Base-by-base conservation (phyloP, 2,797 vertebrate genomes). In the Paratrypauchen microcephalus region DNA sequence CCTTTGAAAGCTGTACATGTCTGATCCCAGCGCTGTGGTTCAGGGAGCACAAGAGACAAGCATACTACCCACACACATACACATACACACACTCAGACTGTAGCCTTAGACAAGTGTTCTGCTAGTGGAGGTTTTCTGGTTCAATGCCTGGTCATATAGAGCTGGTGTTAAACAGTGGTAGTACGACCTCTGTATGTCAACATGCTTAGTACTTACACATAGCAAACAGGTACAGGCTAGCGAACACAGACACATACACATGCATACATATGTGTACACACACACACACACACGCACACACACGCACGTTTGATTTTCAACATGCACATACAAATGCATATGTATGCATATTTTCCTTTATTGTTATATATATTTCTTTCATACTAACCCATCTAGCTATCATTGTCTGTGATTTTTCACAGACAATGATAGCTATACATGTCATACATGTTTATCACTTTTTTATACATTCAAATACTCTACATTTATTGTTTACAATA, bases 1-100 rank as follows among this genome's bases (percentile, higher is more conserved):
- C 85, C 79, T 81, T 88, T 89, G 84, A 89, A 89, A 88, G 80
- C 85, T 68, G 77, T 32, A 80, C 79, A 80, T 79, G 79, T 77
- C 81, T 86, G 89, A 88, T 85, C 89, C 21, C 5, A 72, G 73
- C 72, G 67, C 77, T 76, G 62, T 59, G 82, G 86, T 87, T 88
- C 87, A 87, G 8, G 69, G 74, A 82, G 72, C 84, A 83, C 61
- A 59, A 74, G 39, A 21, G 26, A 28, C 59, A 61, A n/a, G 41
- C 39, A 68, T 56, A 23, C 68, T 56, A n/a, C 68, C 36, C 47
- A 66, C 32, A 76, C 56, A 26, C 50, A 61, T 62, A 72, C 62
- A 39, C 52, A 62, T 62, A 72, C 62, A 39, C 52, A 62, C 65
- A 66, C 9, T 45, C 45, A 68, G 45, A 60, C 68, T 41, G 73